Base-by-base conservation (phyloP, 1,140 invertebrate genomes). In the Caenorhabditis inopinata region DNA sequence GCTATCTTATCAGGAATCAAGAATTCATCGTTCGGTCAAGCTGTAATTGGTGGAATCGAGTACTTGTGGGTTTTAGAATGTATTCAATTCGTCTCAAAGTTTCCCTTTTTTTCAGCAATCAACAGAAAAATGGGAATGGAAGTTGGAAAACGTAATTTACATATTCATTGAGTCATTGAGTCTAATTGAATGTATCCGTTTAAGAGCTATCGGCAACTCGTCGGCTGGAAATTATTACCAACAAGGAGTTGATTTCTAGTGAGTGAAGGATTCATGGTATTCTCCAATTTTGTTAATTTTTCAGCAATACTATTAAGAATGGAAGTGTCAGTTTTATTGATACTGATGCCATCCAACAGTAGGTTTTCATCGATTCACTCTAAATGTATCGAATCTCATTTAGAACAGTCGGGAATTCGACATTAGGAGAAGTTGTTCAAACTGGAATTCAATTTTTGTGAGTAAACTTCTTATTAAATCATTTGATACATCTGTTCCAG, bases 11-110 rank as follows among this genome's bases (percentile, higher is more conserved):
- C 58, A 9, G 58, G 58, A 38, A 4, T 68, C 11, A 29, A 68
- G 32, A 68, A 68, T 38, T 68, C 58, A 16, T 68, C 58, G 16
- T 68, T 68, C n/a, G 58, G 58, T 16, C 58, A 68, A 42, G n/a
- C 58, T 18, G 32, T 68, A 3, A 38, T 38, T n/a, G 32, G 32
- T 9, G 58, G 58, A 68, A 38, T 38, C n/a, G 21, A 68, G 18
- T 1, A 11, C 2, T 68, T 38, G 58, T 68, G n/a, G n/a, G 58
- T 12, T 42, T 21, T 42, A 5, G 5, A 42, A 7, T 42, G 5
- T 14, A 4, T 38, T 42, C 23, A 7, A 9, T 38, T 68, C 0
- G n/a, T 2, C 6, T 51, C 12, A 23, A 2, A 38, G 4, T 5
- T 16, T 1, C 1, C 7, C 27, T 32, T 9, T 42, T 21, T 68